Base-by-base conservation (phyloP, 2,797 vertebrate genomes). In the Parotocinclus haroldoi region DNA sequence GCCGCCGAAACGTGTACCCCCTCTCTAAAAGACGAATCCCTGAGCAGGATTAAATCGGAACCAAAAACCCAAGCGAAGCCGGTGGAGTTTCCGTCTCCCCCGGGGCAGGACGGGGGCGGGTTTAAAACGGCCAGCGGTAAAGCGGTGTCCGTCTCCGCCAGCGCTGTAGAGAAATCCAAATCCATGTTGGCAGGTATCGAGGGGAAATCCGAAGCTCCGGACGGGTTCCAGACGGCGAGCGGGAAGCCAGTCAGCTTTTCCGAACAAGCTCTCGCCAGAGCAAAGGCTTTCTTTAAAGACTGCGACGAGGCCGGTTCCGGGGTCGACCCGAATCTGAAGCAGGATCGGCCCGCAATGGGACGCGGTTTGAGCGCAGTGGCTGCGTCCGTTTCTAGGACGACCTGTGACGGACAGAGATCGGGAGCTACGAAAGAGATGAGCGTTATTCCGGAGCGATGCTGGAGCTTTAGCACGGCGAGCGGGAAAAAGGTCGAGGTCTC, bases 381-480 rank as follows among this genome's bases (percentile, higher is more conserved):
- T 5, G 27, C 27, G 27, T 2, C 2, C 27, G 27, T 27, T 27
- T 5, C 27, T 27, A 27, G 27, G 27, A 5, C 27, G 27, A 27
- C 2, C 27, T 27, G 2, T 27, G 27, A 27, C 27, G 27, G 27
- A 27, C 27, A 27, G 27, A 27, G 27, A 27, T 27, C 27, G 27
- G 27, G 5, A 2, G 27, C 5, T 27, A 27, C 27, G 2, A 27
- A 27, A 5, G 27, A 27, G 27, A 5, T 27, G 27, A 27, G 27
- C 27, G 27, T 5, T 27, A 5, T 27, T 27, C 27, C 27, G 27
- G 27, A 27, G 27, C 27, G 27, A 2, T 2, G 17, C 14, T 58
- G 71, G 59, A 89, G 88, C 13, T 92, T 94, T 81, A 91, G 79
- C 68, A 93, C 89, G 51, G 91, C 92, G 72, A 87, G 88, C 76